Evolutionary conservation across 2,888 invertebrate species (phyloP).

Genomic region (Mayetiola destructor): DNA sequence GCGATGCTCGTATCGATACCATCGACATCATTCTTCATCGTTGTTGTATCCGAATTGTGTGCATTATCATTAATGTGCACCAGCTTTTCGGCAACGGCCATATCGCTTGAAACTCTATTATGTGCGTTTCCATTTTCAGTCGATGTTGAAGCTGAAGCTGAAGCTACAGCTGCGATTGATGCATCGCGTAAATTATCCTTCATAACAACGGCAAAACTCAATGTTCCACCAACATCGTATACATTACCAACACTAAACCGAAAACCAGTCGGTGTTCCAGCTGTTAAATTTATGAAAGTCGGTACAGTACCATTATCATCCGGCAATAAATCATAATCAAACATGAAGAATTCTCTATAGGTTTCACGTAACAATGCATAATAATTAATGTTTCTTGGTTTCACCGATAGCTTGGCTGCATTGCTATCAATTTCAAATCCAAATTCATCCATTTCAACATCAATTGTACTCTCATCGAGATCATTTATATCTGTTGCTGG

Average conservation of each 20-base stretch:
- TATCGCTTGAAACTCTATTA: conserved; percentile 17
- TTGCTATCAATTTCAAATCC: conserved; percentile 1
- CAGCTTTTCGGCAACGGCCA: conserved; percentile 29
- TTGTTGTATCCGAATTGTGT: neutral
- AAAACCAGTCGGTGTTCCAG: conserved; percentile 46
- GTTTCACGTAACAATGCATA: conserved; percentile 42
- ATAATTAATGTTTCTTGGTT: conserved; percentile 26
- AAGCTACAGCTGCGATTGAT: neutral
- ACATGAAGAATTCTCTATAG: conserved; percentile 59
- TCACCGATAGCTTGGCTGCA: conserved; percentile 23
- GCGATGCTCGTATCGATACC: conserved; percentile 20
- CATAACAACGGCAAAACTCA: conserved; percentile 55
- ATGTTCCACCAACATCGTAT: conserved; percentile 66
- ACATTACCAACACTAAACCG: conserved; percentile 55
- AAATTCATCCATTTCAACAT: neutral
- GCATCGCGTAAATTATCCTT: conserved; percentile 36
- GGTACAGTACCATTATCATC: conserved; percentile 49
- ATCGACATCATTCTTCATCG: conserved; percentile 21
- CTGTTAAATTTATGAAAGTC: conserved; percentile 51
- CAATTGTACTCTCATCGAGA: neutral
- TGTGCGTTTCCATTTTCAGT: neutral
- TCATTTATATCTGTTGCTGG: neutral
- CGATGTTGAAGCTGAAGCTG: neutral
- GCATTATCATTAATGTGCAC: conserved; percentile 20
- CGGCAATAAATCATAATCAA: conserved; percentile 55